Evolutionary conservation across 2,888 invertebrate genomes (phyloP), one percentile per base, ranked within the genome.

Genomic region (Drosophila austrosaltans): DNA sequence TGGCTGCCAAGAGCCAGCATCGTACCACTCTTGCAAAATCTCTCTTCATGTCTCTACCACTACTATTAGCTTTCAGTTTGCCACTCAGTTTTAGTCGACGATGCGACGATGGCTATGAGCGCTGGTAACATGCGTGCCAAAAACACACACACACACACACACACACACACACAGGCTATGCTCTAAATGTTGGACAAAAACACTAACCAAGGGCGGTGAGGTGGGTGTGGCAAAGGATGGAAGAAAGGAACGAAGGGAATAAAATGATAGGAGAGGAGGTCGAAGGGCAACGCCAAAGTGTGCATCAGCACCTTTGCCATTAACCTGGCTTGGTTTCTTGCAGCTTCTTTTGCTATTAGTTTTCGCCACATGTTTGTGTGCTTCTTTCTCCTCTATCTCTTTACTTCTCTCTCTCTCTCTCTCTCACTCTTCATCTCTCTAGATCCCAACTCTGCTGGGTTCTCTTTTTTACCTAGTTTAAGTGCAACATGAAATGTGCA

Each of bases 401-500:
- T 12, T 30, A 58, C 20, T 53, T 32, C 44, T 22, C 22, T 48
- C 22, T 22, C 48, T 10, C 16, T 16, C 5, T 42, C 54, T 62
- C 36, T 48, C 60, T 64, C 4, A 7, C 54, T 54, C 20, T 7
- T 2, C 30, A 3, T 28, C 39, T n/a, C n/a, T 56, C 53, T 68
- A 16, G 16, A 16, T 53, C 68, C 48, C 59, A 16, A 16, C 16
- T 67, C 53, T 66, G 42, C n/a, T 39, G 12, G 40, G 6, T 20
- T 40, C 36, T 64, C 63, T 58, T 59, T 82, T 67, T 73, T 77
- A 44, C 66, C 69, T 66, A 70, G 72, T 42, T 77, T 87, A 77
- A 82, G 87, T 82, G 82, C 85, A 87, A 83, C 88, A 87, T 82
- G 88, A 83, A 87, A 87, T 82, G 82, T 82, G 88, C 88, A 83